A percentile compares a stretch with the other conserved stretches of the same genome.
Conservation (phyloP, 1,140 invertebrate genomes). For the Diabrotica virgifera region DNA sequence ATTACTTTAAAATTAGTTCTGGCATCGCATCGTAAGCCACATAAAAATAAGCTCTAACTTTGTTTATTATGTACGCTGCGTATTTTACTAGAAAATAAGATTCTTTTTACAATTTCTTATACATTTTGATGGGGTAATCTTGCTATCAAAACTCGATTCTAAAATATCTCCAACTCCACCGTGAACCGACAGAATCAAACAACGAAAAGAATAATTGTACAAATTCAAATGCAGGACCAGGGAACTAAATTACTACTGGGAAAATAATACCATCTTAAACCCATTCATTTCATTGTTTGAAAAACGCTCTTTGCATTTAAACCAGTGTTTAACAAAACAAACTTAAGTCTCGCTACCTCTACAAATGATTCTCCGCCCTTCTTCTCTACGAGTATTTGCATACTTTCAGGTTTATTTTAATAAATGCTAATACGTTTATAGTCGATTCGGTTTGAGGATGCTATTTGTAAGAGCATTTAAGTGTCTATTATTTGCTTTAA, state of each 20-base stretch:
- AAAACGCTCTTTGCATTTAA: slow-evolving; percentile 3
- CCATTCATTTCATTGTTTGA: slow-evolving; percentile 3
- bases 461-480: no score
- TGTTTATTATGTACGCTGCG: no score
- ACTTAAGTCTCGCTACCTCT: neutral
- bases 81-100: no score
- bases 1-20: no score
- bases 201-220: slow-evolving; percentile 2
- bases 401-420: no score
- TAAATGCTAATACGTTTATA: no score
- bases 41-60: no score
- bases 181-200: neutral
- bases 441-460: no score
- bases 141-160: neutral
- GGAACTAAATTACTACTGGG: neutral
- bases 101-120: neutral
- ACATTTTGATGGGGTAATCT: neutral
- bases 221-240: neutral
- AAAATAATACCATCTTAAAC: neutral
- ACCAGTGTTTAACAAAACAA: neutral
- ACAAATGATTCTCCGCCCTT: no score
- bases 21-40: no score
- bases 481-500: no score
- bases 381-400: no score
- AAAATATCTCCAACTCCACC: neutral